Percentiles rank a stretch among this genome's conserved stretches.
phyloP scores from a whole-genome alignment of 2,888 invertebrate genomes.

The Acronicta psi region DNA sequence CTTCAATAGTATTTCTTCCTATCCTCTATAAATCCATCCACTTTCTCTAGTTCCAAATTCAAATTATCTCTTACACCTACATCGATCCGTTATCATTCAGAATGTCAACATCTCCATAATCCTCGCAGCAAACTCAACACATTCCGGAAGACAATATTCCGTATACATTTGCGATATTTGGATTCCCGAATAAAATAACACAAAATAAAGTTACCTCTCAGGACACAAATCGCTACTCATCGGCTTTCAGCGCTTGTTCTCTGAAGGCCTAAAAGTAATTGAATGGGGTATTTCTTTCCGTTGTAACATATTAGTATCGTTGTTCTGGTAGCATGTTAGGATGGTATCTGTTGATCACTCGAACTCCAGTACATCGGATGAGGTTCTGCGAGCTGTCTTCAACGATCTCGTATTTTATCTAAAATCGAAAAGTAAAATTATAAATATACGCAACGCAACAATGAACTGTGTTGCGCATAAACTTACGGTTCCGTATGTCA shows the following conservation, averaged over 20 bases:
- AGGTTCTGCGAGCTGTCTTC: conserved; percentile 73
- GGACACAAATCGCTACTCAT: background rate
- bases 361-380: conserved; percentile 81
- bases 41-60: background rate
- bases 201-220: background rate
- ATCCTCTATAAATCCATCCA: background rate
- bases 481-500: too few relatives aligned
- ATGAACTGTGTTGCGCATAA: too few relatives aligned
- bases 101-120: background rate
- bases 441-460: too few relatives aligned
- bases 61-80: conserved; percentile 2
- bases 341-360: conserved; percentile 64
- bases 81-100: background rate
- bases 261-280: background rate
- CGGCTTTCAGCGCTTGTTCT: background rate
- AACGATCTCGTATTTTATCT: conserved; percentile 82
- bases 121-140: background rate
- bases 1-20: background rate
- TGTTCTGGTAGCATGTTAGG: conserved; percentile 11
- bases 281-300: background rate
- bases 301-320: conserved; percentile 3
- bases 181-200: background rate
- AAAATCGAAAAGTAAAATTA: conserved; percentile 54
- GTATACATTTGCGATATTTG: background rate
- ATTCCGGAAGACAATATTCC: background rate